Percentiles rank a stretch among this genome's conserved stretches.
Conservation (phyloP, 2,113 vertebrate species). For the Meriones unguiculatus region DNA sequence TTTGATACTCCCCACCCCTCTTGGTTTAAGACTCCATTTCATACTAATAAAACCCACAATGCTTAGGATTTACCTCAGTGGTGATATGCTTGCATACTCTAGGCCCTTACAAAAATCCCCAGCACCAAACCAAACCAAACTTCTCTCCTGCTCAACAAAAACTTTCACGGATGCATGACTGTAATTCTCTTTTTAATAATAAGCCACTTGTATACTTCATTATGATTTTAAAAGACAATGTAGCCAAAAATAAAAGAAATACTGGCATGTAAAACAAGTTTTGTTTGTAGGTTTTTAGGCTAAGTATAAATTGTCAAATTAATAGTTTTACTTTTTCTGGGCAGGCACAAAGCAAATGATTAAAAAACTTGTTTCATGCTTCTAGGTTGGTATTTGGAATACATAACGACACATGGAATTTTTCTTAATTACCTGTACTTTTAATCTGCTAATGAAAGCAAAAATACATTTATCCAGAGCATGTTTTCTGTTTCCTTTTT, state of each 20-base stretch:
- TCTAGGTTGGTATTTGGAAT: conserved; percentile 18
- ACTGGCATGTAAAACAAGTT: not conserved
- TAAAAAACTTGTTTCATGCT: conserved; percentile 14
- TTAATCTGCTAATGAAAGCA: conserved; percentile 38
- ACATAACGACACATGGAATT: not conserved
- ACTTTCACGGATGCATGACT: not conserved
- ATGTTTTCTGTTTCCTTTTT: conserved; percentile 42
- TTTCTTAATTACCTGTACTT: conserved; percentile 20
- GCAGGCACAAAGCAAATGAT: not conserved
- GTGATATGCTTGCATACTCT: not conserved
- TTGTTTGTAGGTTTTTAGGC: not conserved
- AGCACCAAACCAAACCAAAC: not conserved
- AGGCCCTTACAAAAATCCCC: not conserved
- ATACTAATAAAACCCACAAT: not conserved
- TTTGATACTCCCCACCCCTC: not conserved
- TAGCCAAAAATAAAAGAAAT: conserved; percentile 7
- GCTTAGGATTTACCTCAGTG: not conserved
- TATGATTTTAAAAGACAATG: conserved; percentile 46
- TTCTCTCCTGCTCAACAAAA: not conserved
- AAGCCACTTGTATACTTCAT: not conserved
- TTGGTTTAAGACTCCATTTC: not conserved
- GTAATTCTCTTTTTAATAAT: conserved; percentile 10
- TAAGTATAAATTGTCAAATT: not conserved
- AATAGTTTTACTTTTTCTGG: conserved; percentile 10
- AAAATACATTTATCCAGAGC: conserved; percentile 45